A percentile compares a stretch with the other conserved stretches of the same genome.
phyloP scores from a whole-genome alignment of 1,140 invertebrate species.

The Manduca sexta region DNA sequence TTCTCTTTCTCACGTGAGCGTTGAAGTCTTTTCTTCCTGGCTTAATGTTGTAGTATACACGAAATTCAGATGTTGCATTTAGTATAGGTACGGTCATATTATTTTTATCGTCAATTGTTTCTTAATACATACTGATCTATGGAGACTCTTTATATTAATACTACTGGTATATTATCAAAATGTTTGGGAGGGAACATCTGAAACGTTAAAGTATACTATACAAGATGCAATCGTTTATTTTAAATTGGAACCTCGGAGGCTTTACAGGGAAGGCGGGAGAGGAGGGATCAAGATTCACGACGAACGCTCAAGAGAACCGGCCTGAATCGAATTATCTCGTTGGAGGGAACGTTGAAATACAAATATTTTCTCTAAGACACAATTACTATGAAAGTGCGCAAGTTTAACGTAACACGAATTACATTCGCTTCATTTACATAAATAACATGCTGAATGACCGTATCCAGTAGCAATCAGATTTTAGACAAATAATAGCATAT shows the following conservation, averaged over 20 bases:
- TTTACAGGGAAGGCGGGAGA: slow-evolving; percentile 29
- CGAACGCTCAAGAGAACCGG: slow-evolving; percentile 32
- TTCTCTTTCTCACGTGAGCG: slow-evolving; percentile 44
- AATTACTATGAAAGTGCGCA: too few species aligned
- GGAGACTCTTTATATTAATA: too few species aligned
- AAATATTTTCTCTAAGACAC: too few species aligned
- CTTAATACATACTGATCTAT: background rate
- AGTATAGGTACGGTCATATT: too few species aligned
- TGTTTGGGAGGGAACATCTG: slow-evolving; percentile 4
- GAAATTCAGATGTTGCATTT: slow-evolving; percentile 9
- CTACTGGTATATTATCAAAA: too few species aligned
- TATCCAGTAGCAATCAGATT: too few species aligned
- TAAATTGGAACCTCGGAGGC: slow-evolving; percentile 33
- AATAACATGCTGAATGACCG: slow-evolving; percentile 14
- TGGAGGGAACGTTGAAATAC: too few species aligned
- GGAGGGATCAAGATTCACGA: slow-evolving; percentile 47
- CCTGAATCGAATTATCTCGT: slow-evolving; percentile 29
- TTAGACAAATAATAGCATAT: too few species aligned
- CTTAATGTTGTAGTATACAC: slow-evolving; percentile 17
- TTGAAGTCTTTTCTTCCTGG: slow-evolving; percentile 63
- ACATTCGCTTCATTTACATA: background rate
- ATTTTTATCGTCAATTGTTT: background rate
- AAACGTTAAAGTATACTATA: slow-evolving; percentile 17
- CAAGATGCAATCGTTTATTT: slow-evolving; percentile 37
- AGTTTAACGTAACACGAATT: slow-evolving; percentile 1